Evolutionary conservation across 2,888 invertebrate species (phyloP).

Genomic region (Cheilosia pagana): DNA sequence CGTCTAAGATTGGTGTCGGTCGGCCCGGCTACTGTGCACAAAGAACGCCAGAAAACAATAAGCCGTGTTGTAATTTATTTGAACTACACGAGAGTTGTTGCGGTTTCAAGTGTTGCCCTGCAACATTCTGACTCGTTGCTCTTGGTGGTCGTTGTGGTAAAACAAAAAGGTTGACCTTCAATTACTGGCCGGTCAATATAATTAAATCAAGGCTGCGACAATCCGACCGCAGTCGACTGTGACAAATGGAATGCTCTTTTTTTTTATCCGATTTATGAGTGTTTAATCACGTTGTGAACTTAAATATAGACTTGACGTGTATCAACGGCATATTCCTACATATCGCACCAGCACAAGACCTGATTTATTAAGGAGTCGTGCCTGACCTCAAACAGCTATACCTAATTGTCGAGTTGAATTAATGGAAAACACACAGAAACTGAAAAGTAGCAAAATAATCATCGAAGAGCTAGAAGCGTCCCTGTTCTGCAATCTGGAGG

Average conservation of each 20-base stretch:
- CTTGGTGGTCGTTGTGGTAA: background rate
- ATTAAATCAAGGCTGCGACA: constrained; percentile 38
- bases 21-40: background rate
- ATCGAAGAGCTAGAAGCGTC: too few relatives aligned
- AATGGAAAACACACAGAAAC: too few relatives aligned
- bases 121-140: background rate
- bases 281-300: constrained; percentile 21
- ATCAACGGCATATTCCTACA: too few relatives aligned
- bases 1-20: background rate
- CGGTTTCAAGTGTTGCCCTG: background rate
- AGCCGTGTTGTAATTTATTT: background rate
- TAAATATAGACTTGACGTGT: constrained; percentile 1
- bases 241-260: constrained; percentile 19
- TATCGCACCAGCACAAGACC: background rate
- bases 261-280: constrained; percentile 17
- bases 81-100: background rate
- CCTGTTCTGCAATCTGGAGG: too few relatives aligned
- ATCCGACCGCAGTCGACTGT: constrained; percentile 25
- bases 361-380: background rate
- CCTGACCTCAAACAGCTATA: too few relatives aligned
- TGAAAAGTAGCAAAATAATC: too few relatives aligned
- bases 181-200: constrained; percentile 25
- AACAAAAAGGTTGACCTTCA: constrained; percentile 39
- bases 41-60: background rate
- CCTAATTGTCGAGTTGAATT: too few relatives aligned